Base-by-base conservation (phyloP, 1,140 invertebrate species). In the Macrobrachium nipponense region DNA sequence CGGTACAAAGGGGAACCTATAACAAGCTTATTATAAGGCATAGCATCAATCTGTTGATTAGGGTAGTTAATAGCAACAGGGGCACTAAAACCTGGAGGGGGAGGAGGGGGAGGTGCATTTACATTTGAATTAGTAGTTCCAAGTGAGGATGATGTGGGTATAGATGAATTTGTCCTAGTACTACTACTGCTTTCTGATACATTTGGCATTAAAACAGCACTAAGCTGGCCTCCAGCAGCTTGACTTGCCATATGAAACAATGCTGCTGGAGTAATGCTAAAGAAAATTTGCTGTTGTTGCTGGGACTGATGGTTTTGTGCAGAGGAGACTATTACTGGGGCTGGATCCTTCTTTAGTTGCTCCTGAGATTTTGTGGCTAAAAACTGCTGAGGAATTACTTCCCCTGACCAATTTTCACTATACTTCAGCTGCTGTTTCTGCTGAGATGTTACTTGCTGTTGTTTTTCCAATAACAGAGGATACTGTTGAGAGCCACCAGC, bases 191-290 rank as follows among this genome's bases (percentile, higher is more conserved):
- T 72, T 36, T 79, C 75, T 23, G 62, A 72, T 7, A 59, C 66
- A 78, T 23, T 78, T 20, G 83, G 83, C 58, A 85, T 17, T 58
- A 85, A 70, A 11, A 85, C 59, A 15, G 83, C 83, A 85, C 83
- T 85, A 5, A 85, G 60, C 62, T 85, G 83, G 18, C 83, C 83
- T 15, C 83, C 72, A 70, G 83, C 72, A 60, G 83, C 83, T 59
- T 85, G 83, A 72, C 83, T 85, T 68, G 83, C 83, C 83, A 85
- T 85, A 23, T 85, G 83, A 60, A 85, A 85, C 10, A 85, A 62
- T 10, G 83, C 83, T 72, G 83, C 83, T 78, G 83, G 83, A 72
- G 76, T 85, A 20, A 85, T 85, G 36, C 83, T 85, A 36, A 72
- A 85, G 17, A 66, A 75, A 44, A 72, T 79, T 27, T 85, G 83